A percentile compares a stretch with the other conserved stretches of the same genome.
These are phyloP conservation scores for Stenopsyche tienmushanensis DNA, from an alignment of 1,140 invertebrate species.

Conservation along the genomic window DNA sequence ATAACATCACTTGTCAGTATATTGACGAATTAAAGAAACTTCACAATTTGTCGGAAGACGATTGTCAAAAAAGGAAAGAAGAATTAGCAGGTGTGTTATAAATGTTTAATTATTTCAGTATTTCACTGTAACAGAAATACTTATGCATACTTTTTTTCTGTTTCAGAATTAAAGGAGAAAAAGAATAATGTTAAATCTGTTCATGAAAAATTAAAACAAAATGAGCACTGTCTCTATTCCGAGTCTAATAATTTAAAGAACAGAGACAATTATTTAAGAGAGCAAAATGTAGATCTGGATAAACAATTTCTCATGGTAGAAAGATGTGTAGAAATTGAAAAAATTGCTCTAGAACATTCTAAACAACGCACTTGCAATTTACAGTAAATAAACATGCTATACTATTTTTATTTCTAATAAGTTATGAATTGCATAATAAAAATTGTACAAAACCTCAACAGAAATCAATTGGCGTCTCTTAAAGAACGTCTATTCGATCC, in stretches of 20 bases:
- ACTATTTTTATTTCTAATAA: background rate
- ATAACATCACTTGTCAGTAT: conserved; percentile 9
- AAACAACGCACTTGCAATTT: background rate
- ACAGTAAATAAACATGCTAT: conserved; percentile 1
- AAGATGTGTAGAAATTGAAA: background rate
- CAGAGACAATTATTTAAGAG: background rate
- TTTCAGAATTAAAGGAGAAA: background rate
- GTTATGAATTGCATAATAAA: background rate
- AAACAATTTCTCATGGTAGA: background rate
- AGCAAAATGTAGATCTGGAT: background rate
- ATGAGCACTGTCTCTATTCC: background rate
- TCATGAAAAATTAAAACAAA: background rate
- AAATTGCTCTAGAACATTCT: background rate
- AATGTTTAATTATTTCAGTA: background rate
- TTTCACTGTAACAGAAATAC: background rate
- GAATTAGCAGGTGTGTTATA: conserved; percentile 13
- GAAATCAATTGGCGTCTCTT: background rate
- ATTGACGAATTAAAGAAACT: conserved; percentile 22
- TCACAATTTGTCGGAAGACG: conserved; percentile 8
- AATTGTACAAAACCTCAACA: background rate
- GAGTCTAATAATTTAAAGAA: background rate
- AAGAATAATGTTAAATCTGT: background rate
- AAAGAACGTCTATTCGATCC: background rate
- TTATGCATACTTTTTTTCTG: conserved; percentile 4
- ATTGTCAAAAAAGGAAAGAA: background rate